Base-by-base conservation (phyloP, 2,888 invertebrate species). In the Chymomyza fuscimana region DNA sequence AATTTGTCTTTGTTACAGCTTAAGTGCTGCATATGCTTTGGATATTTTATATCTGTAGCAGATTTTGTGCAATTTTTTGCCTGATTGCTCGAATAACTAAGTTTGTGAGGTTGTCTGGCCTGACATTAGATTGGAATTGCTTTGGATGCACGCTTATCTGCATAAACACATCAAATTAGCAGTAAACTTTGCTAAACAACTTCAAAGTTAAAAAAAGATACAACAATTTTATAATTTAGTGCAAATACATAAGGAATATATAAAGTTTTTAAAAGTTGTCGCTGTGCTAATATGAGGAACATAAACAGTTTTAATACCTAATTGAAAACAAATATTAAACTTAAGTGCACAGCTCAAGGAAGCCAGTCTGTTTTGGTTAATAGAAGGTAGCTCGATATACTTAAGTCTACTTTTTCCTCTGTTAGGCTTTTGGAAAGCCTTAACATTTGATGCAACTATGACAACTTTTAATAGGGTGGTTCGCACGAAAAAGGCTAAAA, bases 261-360 rank as follows among this genome's bases (percentile, higher is more conserved):
- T 15, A 29, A 25, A 19, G 12, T 22, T n/a, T 60, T 15, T 40
- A 29, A 52, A 19, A 29, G 61, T 65, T 46, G 40, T 61, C n/a
- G 65, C 29, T 51, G 12, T 25, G 22, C 32, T 50, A 10, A 56
- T 56, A 56, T 56, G 59, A n/a, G 5, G 2, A n/a, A 51, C 52
- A 16, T 25, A 56, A 65, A 73, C 52, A 71, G 63, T 72, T 74
- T 76, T 76, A 87, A 80, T 76, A 72, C 74, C 70, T 87, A 89
- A 85, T 87, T 82, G 80, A 88, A 88, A 87, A 86, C 82, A 83
- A 89, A 86, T 79, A 88, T 46, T 65, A 62, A 46, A 69, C 59
- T 68, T 62, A 50, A 54, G 4, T 25, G 65, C 54, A 22, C 56
- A 58, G 71, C 69, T 72, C 56, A 75, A 70, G 68, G 69, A 65